These are phyloP conservation scores for Stenurella melanura DNA, from an alignment of 2,888 invertebrate species.

Conservation along the genomic window DNA sequence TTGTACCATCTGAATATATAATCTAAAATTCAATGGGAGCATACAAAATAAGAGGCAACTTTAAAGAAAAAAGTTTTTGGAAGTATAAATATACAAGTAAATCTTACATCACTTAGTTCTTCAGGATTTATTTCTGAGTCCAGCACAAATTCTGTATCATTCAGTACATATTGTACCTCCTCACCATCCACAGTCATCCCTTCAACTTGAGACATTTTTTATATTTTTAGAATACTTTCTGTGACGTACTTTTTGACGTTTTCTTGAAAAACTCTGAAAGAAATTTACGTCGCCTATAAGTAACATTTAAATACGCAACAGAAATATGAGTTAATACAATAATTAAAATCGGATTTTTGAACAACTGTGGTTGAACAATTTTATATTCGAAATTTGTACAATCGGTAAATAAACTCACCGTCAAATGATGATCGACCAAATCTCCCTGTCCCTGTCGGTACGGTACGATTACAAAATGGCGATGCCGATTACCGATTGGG, in stretches of 20 bases:
- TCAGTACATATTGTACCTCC: slow-evolving; percentile 52
- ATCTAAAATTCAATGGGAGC: slow-evolving; percentile 51
- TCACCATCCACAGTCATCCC: slow-evolving; percentile 37
- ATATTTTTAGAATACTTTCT: slow-evolving; percentile 8
- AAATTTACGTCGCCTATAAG: background rate
- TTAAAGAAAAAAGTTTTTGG: too few relatives aligned
- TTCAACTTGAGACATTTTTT: slow-evolving; percentile 50
- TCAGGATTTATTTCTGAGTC: slow-evolving; percentile 46
- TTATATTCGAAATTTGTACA: slow-evolving; percentile 54
- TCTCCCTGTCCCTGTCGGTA: slow-evolving; percentile 43
- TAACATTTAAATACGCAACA: background rate
- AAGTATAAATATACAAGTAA: background rate
- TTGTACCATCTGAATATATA: slow-evolving; percentile 59
- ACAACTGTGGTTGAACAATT: background rate
- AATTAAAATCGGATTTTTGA: background rate
- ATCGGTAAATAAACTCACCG: slow-evolving; percentile 63
- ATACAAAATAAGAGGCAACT: background rate
- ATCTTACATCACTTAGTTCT: slow-evolving; percentile 53
- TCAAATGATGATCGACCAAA: slow-evolving; percentile 44
- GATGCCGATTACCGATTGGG: slow-evolving; percentile 44
- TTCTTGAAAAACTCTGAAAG: slow-evolving; percentile 14
- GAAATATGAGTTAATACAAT: background rate
- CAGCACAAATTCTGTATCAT: slow-evolving; percentile 50
- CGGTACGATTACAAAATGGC: slow-evolving; percentile 51
- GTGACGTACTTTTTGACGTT: slow-evolving; percentile 34